Base-by-base conservation (phyloP, 1,140 invertebrate genomes). In the Acromyrmex echinatior region DNA sequence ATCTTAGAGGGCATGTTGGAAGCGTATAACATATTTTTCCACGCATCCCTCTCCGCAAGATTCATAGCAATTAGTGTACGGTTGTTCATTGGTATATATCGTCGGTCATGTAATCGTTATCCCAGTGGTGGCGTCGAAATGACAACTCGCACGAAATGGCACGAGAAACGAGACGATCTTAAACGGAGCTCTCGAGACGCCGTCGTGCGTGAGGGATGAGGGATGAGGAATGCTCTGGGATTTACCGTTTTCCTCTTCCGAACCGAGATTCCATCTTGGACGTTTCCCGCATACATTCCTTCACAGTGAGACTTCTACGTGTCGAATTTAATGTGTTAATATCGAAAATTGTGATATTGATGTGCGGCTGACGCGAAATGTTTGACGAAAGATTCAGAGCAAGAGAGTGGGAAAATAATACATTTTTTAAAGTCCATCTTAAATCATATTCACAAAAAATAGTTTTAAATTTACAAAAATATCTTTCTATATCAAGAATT, bases 21-120 rank as follows among this genome's bases (percentile, higher is more conserved):
- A 16, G 6, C 25, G 25, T 25, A 25, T 25, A 25, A 7, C 3
- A 12, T 18, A 76, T 70, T 70, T 25, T 70, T 70, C 21, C 12
- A 31, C 28, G 45, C 25, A 35, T 77, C 39, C 53, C 77, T 79
- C 6, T 21, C 18, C 39, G 58, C 53, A 21, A 77, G 31, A 4
- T 79, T 68, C 66, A 31, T 49, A 79, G 28, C 62, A 79, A 79
- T 66, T 66, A 79, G 28, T 12, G 28, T 31, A 49, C 18, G 39
- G 56, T 7, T 14, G 25, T 16, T n/a, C 58, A 18, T 78, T 2
- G 60, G 49, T 79, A 79, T 63, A 78, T 78, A 63, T 21, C 58
- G 21, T 14, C 10, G 16, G 53, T 39, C 53, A 58, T 81, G 31
- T 16, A 81, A 21, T 70, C 63, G n/a, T 81, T 81, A 81, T 81